Evolutionary conservation across 2,888 invertebrate genomes (phyloP).

Genomic region (Deilephila elpenor): DNA sequence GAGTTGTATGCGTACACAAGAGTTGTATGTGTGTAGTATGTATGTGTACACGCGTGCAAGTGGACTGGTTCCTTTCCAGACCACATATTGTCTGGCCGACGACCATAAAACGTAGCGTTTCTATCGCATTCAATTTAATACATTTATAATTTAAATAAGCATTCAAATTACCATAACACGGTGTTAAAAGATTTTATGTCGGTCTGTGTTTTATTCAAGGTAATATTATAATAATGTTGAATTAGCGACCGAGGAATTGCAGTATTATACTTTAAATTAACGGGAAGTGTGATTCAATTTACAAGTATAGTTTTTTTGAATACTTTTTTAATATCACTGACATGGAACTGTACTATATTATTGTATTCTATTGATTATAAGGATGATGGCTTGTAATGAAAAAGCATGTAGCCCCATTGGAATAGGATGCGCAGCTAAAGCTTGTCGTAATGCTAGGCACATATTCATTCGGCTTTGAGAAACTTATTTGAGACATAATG

Average conservation of each 20-base stretch:
- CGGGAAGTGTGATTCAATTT: neutral
- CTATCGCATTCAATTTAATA: constrained; percentile 24
- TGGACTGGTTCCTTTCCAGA: neutral
- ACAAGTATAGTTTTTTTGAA: no score
- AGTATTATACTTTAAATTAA: constrained; percentile 11
- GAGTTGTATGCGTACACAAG: neutral
- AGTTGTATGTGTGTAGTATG: no score
- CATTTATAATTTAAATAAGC: constrained; percentile 25
- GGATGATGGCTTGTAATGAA: no score
- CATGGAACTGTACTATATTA: no score
- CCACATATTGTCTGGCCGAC: constrained; percentile 2
- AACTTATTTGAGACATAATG: no score
- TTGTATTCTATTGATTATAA: no score
- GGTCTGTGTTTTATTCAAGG: constrained; percentile 12
- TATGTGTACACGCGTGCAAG: neutral
- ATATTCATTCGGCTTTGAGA: no score
- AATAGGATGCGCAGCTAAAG: no score
- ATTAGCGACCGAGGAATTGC: constrained; percentile 4
- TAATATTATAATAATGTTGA: constrained; percentile 21
- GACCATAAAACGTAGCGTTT: constrained; percentile 8
- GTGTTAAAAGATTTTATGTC: constrained; percentile 25
- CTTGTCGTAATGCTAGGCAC: no score
- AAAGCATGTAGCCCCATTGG: no score
- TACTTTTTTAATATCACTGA: no score
- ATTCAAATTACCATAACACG: constrained; percentile 27